Conservation (phyloP, 2,797 vertebrate genomes). For the Acropternis orthonyx region DNA sequence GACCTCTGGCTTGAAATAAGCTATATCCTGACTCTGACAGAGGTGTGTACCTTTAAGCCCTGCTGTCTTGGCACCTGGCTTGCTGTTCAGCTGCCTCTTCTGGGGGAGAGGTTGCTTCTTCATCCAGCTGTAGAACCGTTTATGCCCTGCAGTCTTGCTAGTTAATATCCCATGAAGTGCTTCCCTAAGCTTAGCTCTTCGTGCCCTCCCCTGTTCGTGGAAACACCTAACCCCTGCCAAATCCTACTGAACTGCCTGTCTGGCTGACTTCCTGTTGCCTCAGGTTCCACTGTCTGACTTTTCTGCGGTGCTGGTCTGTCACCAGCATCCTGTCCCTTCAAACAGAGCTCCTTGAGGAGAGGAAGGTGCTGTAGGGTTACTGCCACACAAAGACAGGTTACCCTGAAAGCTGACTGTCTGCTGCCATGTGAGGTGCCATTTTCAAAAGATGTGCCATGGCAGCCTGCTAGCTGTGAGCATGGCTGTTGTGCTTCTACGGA, state of each 20-base stretch:
- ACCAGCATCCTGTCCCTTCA: conserved; percentile 16
- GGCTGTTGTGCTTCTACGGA: not conserved
- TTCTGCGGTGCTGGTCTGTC: not conserved
- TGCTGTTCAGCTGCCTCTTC: not conserved
- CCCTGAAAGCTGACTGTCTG: not conserved
- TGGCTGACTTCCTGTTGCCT: conserved; percentile 62
- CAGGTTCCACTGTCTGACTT: conserved; percentile 59
- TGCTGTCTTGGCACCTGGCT: conserved; percentile 17
- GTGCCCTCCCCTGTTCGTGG: conserved; percentile 9
- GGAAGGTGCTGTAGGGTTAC: not conserved
- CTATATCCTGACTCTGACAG: not conserved
- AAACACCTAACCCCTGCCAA: conserved; percentile 63
- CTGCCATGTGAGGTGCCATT: not conserved
- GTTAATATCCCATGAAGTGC: conserved; percentile 62
- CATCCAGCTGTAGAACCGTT: conserved; percentile 44
- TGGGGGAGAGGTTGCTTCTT: conserved; percentile 29
- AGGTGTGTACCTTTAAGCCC: not conserved
- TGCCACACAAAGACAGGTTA: not conserved
- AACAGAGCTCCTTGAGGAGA: not conserved
- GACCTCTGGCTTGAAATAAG: not conserved
- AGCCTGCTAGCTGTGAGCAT: not conserved
- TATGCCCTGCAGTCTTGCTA: conserved; percentile 43
- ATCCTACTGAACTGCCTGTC: conserved; percentile 52
- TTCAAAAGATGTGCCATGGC: not conserved
- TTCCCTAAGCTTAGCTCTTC: conserved; percentile 40